These are phyloP conservation scores for Morpho achilles DNA, from an alignment of 2,888 invertebrate genomes.

Conservation along the genomic window DNA sequence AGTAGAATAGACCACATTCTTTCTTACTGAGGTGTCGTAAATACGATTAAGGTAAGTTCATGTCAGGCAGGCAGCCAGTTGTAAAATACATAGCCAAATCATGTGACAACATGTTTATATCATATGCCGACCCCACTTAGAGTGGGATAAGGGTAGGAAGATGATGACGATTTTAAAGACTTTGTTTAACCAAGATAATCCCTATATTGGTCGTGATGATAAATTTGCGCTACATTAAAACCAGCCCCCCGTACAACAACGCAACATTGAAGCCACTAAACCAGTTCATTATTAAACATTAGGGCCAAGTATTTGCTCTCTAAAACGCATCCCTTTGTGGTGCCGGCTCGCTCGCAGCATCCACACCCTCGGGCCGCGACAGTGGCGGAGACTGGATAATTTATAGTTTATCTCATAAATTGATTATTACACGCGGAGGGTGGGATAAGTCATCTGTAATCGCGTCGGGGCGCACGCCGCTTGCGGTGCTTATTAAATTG, in stretches of 20 bases:
- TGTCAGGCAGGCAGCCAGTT: no score
- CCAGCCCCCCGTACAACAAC: not conserved
- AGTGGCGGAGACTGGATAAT: conserved; percentile 41
- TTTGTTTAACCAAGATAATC: no score
- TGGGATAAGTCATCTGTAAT: conserved; percentile 63
- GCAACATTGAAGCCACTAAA: conserved; percentile 4
- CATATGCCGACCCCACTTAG: no score
- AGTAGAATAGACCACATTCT: no score
- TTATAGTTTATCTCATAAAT: conserved; percentile 71
- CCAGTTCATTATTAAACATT: conserved; percentile 19
- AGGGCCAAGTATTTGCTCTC: conserved; percentile 21
- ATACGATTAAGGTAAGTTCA: no score
- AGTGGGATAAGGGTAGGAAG: no score
- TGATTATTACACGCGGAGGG: conserved; percentile 59
- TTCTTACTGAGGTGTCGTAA: no score
- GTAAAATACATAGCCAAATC: no score
- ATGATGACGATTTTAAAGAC: no score
- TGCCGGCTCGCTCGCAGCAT: not conserved
- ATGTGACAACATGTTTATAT: no score
- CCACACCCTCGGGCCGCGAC: not conserved
- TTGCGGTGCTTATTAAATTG: conserved; percentile 36
- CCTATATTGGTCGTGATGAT: no score
- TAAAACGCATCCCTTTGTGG: conserved; percentile 20
- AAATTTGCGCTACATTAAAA: no score
- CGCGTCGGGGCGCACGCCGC: conserved; percentile 39